Percentiles rank a stretch among this genome's conserved stretches.
Evolutionary conservation across 2,113 vertebrate genomes (phyloP).

Genomic region (Ammospiza caudacuta): DNA sequence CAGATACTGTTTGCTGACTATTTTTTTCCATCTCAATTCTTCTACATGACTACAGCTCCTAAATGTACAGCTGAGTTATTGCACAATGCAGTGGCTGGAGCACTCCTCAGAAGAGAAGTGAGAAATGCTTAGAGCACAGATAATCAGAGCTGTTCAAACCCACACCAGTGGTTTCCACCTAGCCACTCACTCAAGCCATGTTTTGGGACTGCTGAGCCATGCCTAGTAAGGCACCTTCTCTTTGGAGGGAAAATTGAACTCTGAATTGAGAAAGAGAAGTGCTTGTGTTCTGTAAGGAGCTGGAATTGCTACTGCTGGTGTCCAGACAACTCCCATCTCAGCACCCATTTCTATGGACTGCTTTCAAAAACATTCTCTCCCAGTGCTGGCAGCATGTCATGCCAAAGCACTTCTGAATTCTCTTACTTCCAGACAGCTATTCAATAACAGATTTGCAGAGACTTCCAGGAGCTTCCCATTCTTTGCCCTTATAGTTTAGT

Average conservation of each 20-base stretch:
- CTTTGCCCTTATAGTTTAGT: neutral
- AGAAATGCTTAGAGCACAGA: neutral
- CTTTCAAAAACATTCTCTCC: neutral
- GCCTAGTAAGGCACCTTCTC: neutral
- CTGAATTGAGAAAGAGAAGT: neutral
- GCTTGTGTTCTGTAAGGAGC: neutral
- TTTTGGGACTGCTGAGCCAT: neutral
- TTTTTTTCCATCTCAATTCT: neutral
- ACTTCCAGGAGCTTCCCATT: neutral
- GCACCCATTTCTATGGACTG: neutral
- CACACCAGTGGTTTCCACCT: neutral
- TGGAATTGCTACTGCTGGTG: neutral
- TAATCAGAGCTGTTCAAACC: neutral
- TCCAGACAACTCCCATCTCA: neutral
- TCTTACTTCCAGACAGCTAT: neutral
- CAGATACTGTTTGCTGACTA: neutral
- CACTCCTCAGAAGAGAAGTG: neutral
- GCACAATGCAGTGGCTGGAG: neutral
- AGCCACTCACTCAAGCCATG: neutral
- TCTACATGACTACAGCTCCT: neutral
- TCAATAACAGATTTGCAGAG: neutral
- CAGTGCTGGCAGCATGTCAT: neutral
- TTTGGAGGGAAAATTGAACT: neutral
- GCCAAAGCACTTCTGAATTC: neutral
- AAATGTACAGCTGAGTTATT: neutral